A percentile compares a stretch with the other conserved stretches of the same genome.
These are phyloP conservation scores for Meloidogyne hapla DNA, from an alignment of 1,140 invertebrate species.

Conservation along the genomic window DNA sequence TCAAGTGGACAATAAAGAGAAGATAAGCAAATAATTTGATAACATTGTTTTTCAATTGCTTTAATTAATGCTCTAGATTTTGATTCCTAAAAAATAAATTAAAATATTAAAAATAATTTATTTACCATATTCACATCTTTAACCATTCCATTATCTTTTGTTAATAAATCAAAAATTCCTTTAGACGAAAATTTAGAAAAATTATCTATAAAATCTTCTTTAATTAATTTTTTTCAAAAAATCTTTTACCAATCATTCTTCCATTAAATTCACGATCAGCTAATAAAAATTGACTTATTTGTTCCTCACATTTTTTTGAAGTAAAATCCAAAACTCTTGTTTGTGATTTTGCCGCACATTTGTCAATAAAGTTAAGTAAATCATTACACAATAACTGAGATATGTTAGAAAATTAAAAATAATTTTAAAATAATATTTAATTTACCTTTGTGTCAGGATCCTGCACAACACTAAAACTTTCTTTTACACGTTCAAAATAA, in stretches of 20 bases:
- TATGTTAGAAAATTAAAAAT: too few species aligned
- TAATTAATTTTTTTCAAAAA: not conserved
- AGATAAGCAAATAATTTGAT: constrained; percentile 27
- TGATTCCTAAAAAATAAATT: constrained; percentile 9
- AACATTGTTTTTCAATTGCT: constrained; percentile 18
- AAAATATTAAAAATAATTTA: not conserved
- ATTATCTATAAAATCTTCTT: constrained; percentile 9
- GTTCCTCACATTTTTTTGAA: not conserved
- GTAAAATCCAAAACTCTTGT: constrained; percentile 19
- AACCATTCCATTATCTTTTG: constrained; percentile 4
- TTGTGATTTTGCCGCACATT: constrained; percentile 1
- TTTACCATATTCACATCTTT: not conserved
- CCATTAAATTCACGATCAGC: not conserved
- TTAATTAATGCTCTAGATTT: constrained; percentile 18
- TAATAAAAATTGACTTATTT: constrained; percentile 5
- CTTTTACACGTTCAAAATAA: constrained; percentile 19
- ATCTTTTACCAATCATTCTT: not conserved
- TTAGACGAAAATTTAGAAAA: constrained; percentile 15
- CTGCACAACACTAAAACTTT: constrained; percentile 13
- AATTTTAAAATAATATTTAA: not conserved
- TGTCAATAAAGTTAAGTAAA: constrained; percentile 14
- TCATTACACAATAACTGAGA: constrained; percentile 15
- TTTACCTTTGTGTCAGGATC: constrained; percentile 17
- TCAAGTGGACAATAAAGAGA: constrained; percentile 28
- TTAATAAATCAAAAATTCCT: constrained; percentile 15